These are phyloP conservation scores for Arctocebus calabarensis DNA, from an alignment of 2,797 vertebrate genomes.

Conservation along the genomic window DNA sequence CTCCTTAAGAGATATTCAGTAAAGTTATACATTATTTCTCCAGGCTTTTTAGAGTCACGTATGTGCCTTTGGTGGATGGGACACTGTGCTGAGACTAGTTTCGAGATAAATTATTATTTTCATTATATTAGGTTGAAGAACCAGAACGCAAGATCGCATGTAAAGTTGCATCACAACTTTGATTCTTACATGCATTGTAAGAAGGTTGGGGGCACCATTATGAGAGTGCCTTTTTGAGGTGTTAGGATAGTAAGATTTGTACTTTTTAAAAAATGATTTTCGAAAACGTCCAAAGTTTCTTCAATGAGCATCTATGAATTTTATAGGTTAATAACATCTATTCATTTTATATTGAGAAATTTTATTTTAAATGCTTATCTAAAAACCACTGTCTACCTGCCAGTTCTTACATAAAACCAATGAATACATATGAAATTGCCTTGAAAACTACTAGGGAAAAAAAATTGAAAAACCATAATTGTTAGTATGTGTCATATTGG, in stretches of 20 bases:
- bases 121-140: neutral
- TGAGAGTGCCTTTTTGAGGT: neutral
- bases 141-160: neutral
- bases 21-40: neutral
- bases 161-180: neutral
- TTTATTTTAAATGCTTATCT: neutral
- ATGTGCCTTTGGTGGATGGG: neutral
- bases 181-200: neutral
- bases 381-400: neutral
- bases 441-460: slow-evolving; percentile 15
- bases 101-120: neutral
- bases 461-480: slow-evolving; percentile 13
- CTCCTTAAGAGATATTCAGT: neutral
- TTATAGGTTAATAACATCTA: neutral
- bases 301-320: neutral
- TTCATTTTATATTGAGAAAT: neutral
- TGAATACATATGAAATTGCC: neutral
- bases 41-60: neutral
- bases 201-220: neutral
- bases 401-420: neutral
- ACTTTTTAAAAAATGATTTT: neutral
- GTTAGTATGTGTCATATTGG: neutral
- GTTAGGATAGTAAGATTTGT: neutral
- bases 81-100: neutral
- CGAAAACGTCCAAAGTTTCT: neutral